A percentile compares a stretch with the other conserved stretches of the same genome.
Conservation (phyloP, 2,797 vertebrate genomes). For the Cercopithecus petaurista region DNA sequence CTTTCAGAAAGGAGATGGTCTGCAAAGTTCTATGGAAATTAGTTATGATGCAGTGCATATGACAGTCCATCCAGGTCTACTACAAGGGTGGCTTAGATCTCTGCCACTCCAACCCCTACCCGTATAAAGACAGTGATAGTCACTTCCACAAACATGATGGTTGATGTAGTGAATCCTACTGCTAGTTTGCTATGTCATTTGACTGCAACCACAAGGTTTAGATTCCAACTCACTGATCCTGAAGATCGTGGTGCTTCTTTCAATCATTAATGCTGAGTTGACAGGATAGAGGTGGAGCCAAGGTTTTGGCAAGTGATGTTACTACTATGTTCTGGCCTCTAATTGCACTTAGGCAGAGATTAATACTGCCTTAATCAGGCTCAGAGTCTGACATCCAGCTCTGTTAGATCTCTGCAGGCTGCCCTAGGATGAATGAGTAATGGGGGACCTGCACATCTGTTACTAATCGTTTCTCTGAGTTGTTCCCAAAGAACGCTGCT, state of each 20-base stretch:
- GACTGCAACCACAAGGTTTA: background rate
- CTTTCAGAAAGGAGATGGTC: background rate
- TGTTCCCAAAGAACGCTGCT: background rate
- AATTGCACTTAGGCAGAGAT: background rate
- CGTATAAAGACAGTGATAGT: background rate
- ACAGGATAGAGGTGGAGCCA: background rate
- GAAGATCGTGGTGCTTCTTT: background rate
- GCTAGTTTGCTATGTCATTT: background rate
- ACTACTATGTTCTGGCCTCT: background rate
- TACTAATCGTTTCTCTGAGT: slow-evolving; percentile 5
- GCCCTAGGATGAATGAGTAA: background rate
- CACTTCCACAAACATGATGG: background rate
- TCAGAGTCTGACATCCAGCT: background rate
- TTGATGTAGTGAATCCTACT: background rate
- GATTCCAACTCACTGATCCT: background rate
- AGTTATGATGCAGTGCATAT: background rate
- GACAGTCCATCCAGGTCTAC: background rate
- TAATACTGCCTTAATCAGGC: background rate
- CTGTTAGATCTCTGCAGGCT: background rate
- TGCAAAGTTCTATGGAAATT: background rate
- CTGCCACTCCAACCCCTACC: background rate
- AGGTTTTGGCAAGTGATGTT: background rate
- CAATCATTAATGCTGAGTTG: background rate
- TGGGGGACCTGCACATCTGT: background rate
- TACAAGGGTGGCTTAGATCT: background rate